phyloP scores from a whole-genome alignment of 2,113 vertebrate species.

The Neomonachus schauinslandi region DNA sequence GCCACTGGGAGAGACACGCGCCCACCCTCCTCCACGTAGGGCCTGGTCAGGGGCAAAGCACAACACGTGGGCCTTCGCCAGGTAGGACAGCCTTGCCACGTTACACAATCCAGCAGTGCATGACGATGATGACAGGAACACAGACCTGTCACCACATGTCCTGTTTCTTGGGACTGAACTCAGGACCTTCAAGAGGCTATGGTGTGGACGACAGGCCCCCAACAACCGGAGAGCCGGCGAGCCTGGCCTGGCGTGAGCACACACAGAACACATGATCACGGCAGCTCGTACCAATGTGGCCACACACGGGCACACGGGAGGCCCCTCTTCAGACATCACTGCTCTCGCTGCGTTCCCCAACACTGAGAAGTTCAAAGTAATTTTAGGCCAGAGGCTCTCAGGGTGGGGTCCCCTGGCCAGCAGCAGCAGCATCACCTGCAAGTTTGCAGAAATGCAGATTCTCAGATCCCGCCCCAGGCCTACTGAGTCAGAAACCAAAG shows the following conservation, averaged over 20 bases:
- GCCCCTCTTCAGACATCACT: not conserved
- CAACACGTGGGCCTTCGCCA: not conserved
- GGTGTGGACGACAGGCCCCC: not conserved
- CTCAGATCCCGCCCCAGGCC: not conserved
- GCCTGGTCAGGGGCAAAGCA: not conserved
- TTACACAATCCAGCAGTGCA: not conserved
- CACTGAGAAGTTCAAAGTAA: rapidly evolving
- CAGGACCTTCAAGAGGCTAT: too few relatives aligned
- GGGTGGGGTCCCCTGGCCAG: not conserved
- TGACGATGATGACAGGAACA: too few relatives aligned
- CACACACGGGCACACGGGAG: not conserved
- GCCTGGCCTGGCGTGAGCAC: not conserved
- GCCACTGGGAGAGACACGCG: not conserved
- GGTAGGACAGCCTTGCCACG: not conserved
- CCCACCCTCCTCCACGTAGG: rapidly evolving
- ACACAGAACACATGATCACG: rapidly evolving
- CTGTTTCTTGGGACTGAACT: not conserved
- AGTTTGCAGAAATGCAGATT: not conserved
- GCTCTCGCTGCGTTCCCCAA: rapidly evolving
- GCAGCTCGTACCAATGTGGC: rapidly evolving
- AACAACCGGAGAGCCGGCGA: not conserved
- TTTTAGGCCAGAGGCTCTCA: not conserved
- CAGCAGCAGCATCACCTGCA: not conserved
- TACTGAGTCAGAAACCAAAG: not conserved
- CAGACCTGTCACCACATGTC: not conserved